Evolutionary conservation across 2,113 vertebrate species (phyloP), one percentile per base, ranked within the genome.

Genomic region (Oenanthe oenanthe): DNA sequence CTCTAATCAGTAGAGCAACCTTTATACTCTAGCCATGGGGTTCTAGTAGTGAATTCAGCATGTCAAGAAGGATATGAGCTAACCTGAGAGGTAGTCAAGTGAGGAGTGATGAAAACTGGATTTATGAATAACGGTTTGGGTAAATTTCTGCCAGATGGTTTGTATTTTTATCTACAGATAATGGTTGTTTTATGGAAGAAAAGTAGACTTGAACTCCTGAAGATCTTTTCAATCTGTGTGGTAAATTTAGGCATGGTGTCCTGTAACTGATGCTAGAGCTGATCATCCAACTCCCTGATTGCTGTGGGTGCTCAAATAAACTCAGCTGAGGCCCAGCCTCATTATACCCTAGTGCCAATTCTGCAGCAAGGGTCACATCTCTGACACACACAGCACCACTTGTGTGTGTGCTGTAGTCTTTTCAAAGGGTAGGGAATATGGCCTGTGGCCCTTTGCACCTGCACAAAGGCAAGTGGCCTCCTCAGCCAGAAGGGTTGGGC

Each of bases 1-100:
- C 24, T 68, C 26, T 91, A 31, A 29, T 72, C 17, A 15, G 31
- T 2, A 14, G n/a, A 73, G 16, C 0, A 0, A 40, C 32, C 9
- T 38, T 67, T 60, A 10, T 79, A 20, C 17, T 66, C 51, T 71
- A 76, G 48, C 48, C 26, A 32, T 78, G 17, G 42, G 12, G 7
- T 82, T 75, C 57, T 82, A 3, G 20, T 58, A 51, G 32, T 82
- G 66, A 91, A 76, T 84, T 93, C 67, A 80, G 9, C 14, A 5
- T 9, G 0, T 58, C 57, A 63, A 6, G 66, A 71, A 62, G 57
- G 34, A 38, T 63, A 34, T 75, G 29, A 38, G 20, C 34, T 77
- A 65, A 58, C 57, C 9, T 54, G 47, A 81, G 42, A 89, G 13
- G 21, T 5, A 53, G 47, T 77, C 36, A 62, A 21, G 20, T 12